Base-by-base conservation (phyloP, 1,140 invertebrate species). In the Listronotus bonariensis region DNA sequence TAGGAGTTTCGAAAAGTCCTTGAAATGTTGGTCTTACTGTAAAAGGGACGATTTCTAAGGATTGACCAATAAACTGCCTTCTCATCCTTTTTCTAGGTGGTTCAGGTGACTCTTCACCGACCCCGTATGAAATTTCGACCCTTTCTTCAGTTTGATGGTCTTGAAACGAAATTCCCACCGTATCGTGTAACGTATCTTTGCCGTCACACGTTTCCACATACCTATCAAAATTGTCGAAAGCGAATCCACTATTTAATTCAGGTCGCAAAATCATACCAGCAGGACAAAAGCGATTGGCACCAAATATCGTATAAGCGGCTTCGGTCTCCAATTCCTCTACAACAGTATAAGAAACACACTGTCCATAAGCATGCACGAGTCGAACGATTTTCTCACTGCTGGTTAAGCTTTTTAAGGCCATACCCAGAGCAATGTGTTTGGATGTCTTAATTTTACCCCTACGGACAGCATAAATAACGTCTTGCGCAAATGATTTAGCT, bases 131-230 rank as follows among this genome's bases (percentile, higher is more conserved):
- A n/a, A n/a, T n/a, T n/a, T n/a, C 20, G 20, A 3, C 5, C 1
- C 20, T 26, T 26, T 26, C 20, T 5, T 26, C 20, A 26, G 20
- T 26, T 3, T 26, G 20, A 5, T 26, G 20, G 26, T 68, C 54
- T 61, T 67, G 15, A 71, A 71, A 78, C 58, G 76, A 77, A 42
- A 82, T 80, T 18, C 79, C 80, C 10, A 81, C 80, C n/a, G 79
- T 82, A 56, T 82, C 81, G 68, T 82, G 77, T 9, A 82, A 42
- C 55, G 78, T 82, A 20, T 76, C 78, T 69, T 77, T 78, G 15
- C 79, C 79, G 69, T 63, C 74, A 8, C 66, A 14, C 31, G 80
- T 82, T 41, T 82, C 79, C 9, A 79, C 79, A 59, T 75, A 80
- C 18, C 80, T 65, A 70, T 80, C 78, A 66, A 72, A 80, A 71